Evolutionary conservation across 2,888 invertebrate genomes (phyloP).

Genomic region (Odontomyia ornata): DNA sequence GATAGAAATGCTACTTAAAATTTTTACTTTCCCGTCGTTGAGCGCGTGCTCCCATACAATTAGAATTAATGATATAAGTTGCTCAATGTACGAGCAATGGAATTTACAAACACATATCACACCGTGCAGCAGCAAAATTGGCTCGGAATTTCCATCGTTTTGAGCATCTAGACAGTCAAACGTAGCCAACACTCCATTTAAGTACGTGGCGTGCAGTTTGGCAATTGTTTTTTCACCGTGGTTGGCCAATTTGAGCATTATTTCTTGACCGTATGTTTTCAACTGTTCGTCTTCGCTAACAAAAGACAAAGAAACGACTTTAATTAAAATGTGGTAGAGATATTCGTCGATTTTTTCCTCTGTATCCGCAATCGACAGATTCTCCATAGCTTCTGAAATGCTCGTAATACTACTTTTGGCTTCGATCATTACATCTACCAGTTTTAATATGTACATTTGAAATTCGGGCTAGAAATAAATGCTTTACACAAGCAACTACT

Average conservation of each 20-base stretch:
- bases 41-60: conserved; percentile 57
- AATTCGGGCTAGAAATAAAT: conserved; percentile 54
- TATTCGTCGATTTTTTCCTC: conserved; percentile 52
- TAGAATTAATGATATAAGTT: conserved; percentile 57
- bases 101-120: conserved; percentile 57
- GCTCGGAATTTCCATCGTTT: conserved; percentile 59
- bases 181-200: conserved; percentile 55
- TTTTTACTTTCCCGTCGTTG: conserved; percentile 60
- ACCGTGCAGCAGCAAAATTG: conserved; percentile 59
- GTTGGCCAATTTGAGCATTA: conserved; percentile 20
- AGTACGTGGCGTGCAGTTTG: conserved; percentile 56
- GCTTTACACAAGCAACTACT: background rate
- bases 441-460: conserved; percentile 57
- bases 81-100: conserved; percentile 55
- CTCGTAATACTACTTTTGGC: conserved; percentile 46
- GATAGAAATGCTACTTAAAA: conserved; percentile 60
- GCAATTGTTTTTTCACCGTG: conserved; percentile 49
- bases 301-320: conserved; percentile 58
- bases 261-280: background rate
- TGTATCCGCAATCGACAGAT: conserved; percentile 30
- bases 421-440: conserved; percentile 54
- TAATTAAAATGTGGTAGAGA: conserved; percentile 58
- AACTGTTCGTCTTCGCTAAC: conserved; percentile 47
- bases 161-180: conserved; percentile 59
- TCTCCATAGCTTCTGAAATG: conserved; percentile 43